Evolutionary conservation across 2,888 invertebrate species (phyloP).

Genomic region (Campaea margaritaria): DNA sequence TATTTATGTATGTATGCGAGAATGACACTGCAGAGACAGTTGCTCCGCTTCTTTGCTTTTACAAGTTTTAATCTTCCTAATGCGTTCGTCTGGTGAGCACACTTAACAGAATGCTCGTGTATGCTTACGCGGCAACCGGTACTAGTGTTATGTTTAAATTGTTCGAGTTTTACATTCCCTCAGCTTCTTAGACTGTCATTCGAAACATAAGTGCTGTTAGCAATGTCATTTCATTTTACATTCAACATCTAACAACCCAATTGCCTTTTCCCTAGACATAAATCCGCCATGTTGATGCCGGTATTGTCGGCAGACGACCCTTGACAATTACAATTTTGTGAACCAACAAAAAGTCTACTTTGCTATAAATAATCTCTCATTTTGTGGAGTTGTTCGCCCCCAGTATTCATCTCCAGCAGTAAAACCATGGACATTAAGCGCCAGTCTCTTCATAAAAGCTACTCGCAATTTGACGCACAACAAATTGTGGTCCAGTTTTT

Average conservation of each 20-base stretch:
- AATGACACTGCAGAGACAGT: conserved; percentile 54
- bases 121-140: conserved; percentile 57
- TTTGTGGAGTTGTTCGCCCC: conserved; percentile 34
- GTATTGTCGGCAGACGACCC: conserved; percentile 6
- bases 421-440: conserved; percentile 39
- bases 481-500: conserved; percentile 44
- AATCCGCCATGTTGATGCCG: conserved; percentile 17
- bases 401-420: conserved; percentile 34
- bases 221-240: conserved; percentile 20
- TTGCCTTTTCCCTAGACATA: conserved; percentile 17
- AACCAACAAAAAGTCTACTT: conserved; percentile 27
- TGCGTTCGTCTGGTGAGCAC: conserved; percentile 70
- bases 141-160: conserved; percentile 47
- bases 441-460: conserved; percentile 37
- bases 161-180: conserved; percentile 34
- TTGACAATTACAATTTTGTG: conserved; percentile 24
- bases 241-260: conserved; percentile 10
- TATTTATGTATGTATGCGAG: conserved; percentile 46
- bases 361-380: conserved; percentile 31
- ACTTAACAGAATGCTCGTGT: conserved; percentile 68
- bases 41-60: conserved; percentile 72
- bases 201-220: background rate
- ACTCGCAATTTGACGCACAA: conserved; percentile 40
- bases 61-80: conserved; percentile 83
- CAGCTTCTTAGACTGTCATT: background rate